Evolutionary conservation across 2,888 invertebrate species (phyloP), one percentile per base, ranked within the genome.

Genomic region (Orthosia incerta): DNA sequence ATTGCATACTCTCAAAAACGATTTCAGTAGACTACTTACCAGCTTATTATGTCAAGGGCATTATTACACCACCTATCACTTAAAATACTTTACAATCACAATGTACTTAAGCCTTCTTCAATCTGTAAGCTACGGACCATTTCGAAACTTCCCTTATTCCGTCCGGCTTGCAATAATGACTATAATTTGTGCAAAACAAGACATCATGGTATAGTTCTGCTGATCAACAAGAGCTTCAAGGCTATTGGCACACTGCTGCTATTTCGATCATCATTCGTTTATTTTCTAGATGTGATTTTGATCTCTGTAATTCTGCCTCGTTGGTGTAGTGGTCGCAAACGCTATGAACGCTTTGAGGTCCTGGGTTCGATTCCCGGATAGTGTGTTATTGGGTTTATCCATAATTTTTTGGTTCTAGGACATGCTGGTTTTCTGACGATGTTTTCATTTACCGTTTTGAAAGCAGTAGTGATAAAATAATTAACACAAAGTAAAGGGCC

Each of bases 161-260:
- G 18, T 59, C 55, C 46, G 67, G 45, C 20, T 39, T 20, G 12
- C 7, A 23, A 45, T 83, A 83, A 79, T 80, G 56, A 83, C 67
- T 72, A 57, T 83, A 79, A 80, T 80, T 79, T 79, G n/a, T 50
- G 23, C 69, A 50, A 48, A 82, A 55, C 46, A 77, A 79, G 83
- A 83, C 79, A 67, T 72, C 79, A 45, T n/a, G 46, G 56, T 59
- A 70, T 59, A 65, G 46, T 31, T 18, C n/a, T 1, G 53, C 66
- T 63, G 64, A 67, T 72, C 66, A 53, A 26, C 11, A 18, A 63
- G 18, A 20, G 31, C 18, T 46, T 60, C 66, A 79, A 83, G 79
- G 79, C 66, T 63, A 46, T 60, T 61, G 31, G 3, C 11, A 57
- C 31, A 53, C 18, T 55, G 46, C 39, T 66, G 31, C 18, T 45